phyloP scores from a whole-genome alignment of 2,888 invertebrate species.

The Hirtodrosophila trivittata region DNA sequence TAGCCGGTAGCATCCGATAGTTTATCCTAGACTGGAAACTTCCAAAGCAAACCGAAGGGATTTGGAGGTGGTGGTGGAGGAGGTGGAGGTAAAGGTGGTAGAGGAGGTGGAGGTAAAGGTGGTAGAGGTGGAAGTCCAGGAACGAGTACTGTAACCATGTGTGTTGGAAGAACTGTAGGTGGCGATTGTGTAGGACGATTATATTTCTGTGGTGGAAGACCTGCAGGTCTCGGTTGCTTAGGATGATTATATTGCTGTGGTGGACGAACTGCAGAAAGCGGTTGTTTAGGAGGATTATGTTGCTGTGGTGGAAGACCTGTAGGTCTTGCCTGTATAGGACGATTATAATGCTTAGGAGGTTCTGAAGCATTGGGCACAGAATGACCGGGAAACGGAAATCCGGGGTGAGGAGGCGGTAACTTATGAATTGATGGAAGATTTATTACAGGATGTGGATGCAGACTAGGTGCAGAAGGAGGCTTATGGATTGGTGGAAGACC shows the following conservation, averaged over 20 bases:
- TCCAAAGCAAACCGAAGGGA: constrained; percentile 3
- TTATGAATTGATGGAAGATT: too few relatives aligned
- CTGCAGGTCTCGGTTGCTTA: background rate
- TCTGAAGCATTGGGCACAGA: too few relatives aligned
- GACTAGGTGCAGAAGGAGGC: too few relatives aligned
- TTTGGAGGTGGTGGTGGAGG: background rate
- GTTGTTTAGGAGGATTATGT: background rate
- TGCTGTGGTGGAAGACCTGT: background rate
- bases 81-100: background rate
- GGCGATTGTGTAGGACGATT: background rate
- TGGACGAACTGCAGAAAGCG: background rate
- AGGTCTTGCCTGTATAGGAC: background rate
- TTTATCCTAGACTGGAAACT: too few relatives aligned
- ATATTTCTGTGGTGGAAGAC: constrained; percentile 1
- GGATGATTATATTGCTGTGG: background rate
- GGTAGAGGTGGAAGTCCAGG: background rate
- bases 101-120: background rate
- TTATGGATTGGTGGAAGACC: too few relatives aligned
- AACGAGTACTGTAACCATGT: background rate
- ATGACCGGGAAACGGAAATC: too few relatives aligned
- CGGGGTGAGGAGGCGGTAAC: too few relatives aligned
- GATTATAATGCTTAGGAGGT: background rate
- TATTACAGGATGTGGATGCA: too few relatives aligned
- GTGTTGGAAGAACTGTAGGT: background rate
- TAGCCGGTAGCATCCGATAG: too few relatives aligned